phyloP scores from a whole-genome alignment of 2,113 vertebrate species.

The Ptilorrhoa leucosticta region DNA sequence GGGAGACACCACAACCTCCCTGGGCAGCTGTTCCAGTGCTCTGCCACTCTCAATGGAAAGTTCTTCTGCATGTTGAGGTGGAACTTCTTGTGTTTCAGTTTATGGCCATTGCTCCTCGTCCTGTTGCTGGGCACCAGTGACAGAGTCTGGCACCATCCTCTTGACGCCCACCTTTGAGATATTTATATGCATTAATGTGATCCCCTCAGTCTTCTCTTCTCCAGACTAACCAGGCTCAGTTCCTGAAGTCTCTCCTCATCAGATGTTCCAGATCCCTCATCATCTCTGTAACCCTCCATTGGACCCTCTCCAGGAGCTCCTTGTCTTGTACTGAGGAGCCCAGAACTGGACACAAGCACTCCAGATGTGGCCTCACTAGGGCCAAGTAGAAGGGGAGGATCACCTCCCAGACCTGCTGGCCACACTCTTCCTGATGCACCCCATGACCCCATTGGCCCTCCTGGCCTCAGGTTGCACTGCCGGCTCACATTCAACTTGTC shows the following conservation, averaged over 20 bases:
- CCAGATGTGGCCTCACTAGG: not conserved
- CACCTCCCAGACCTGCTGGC: not conserved
- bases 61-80: not conserved
- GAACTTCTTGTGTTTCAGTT: not conserved
- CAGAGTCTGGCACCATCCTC: not conserved
- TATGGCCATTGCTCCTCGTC: not conserved
- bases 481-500: not conserved
- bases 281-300: not conserved
- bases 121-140: not conserved
- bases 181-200: not conserved
- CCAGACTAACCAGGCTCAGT: not conserved
- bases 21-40: not conserved
- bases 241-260: not conserved
- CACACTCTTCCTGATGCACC: not conserved
- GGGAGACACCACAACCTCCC: not conserved
- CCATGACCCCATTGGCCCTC: not conserved
- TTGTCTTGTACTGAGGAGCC: not conserved
- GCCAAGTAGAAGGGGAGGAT: not conserved
- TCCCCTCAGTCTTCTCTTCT: not conserved
- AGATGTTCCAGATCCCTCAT: not conserved
- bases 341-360: not conserved
- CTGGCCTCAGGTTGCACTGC: not conserved
- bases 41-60: not conserved
- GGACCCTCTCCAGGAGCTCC: not conserved
- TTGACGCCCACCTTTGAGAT: not conserved